Base-by-base conservation (phyloP, 2,797 vertebrate genomes). In the Pseudopleuronectes americanus region DNA sequence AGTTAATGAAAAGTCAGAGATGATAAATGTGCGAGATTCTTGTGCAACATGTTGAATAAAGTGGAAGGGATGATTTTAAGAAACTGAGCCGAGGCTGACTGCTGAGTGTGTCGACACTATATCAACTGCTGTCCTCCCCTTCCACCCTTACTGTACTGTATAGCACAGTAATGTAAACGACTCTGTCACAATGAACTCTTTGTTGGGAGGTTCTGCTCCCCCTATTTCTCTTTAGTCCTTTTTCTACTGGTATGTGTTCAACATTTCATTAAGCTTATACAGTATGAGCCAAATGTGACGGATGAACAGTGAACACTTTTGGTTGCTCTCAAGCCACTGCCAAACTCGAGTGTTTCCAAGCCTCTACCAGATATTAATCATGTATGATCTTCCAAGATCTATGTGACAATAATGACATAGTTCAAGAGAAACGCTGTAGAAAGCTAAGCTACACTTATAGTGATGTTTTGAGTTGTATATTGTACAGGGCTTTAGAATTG, bases 101-200 rank as follows among this genome's bases (percentile, higher is more conserved):
- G 45, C 45, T 47, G 45, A 47, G 45, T 19, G 17, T 47, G 45
- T 12, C 2, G 16, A 64, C 53, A 45, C 64, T 71, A 61, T 21
- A 84, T 86, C 78, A 77, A 3, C 9, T 6, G 47, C 64, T 65
- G 47, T 74, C 60, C 76, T 75, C 67, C 70, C 10, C 16, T 8
- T 38, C 31, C 7, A 9, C 68, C 60, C 68, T 68, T 74, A 55
- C 69, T 68, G 19, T 26, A 43, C 47, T 78, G 12, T 17, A 43
- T 6, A 43, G 12, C 10, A 17, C 14, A 43, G 41, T 43, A 43
- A 43, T 43, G 41, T 43, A 43, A 43, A 43, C 12, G 12, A 4
- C 41, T 17, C 12, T 43, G 14, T 53, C 57, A 81, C 76, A 83
- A 66, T 69, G 17, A 24, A 24, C 52, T 47, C 64, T 69, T 66